Evolutionary conservation across 2,797 vertebrate genomes (phyloP).

Genomic region (Chelmon rostratus): DNA sequence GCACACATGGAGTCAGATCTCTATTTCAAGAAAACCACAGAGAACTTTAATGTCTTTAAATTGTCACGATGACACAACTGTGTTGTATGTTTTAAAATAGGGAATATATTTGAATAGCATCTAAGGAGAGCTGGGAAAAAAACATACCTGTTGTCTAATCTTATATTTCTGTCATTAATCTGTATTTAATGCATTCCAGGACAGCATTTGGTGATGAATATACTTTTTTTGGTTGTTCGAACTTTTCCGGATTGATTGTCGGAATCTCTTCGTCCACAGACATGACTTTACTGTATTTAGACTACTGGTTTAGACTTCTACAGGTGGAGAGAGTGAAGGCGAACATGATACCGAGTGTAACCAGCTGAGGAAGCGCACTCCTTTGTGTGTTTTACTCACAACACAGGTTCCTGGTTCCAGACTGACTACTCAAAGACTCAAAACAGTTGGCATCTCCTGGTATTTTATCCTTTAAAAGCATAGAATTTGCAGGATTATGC

Average conservation of each 20-base stretch:
- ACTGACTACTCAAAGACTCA: not conserved
- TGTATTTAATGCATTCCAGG: too few species aligned
- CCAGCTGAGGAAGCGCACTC: not conserved
- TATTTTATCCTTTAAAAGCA: not conserved
- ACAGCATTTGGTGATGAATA: too few species aligned
- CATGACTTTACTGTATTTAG: not conserved
- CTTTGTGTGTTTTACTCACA: not conserved
- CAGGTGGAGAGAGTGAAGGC: not conserved
- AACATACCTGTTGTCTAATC: too few species aligned
- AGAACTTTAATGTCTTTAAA: too few species aligned
- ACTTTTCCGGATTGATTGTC: too few species aligned
- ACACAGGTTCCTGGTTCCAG: not conserved
- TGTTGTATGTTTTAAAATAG: too few species aligned
- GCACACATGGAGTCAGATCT: not conserved
- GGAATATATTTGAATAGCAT: too few species aligned
- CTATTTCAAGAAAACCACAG: not conserved
- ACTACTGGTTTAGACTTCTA: not conserved
- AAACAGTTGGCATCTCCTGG: not conserved
- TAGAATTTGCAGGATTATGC: not conserved
- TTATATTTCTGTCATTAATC: too few species aligned
- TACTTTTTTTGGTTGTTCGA: too few species aligned
- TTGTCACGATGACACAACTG: too few species aligned
- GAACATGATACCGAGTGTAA: conserved; percentile 2
- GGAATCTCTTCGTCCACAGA: too few species aligned
- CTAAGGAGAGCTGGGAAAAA: too few species aligned